Evolutionary conservation across 2,113 vertebrate species (phyloP).

Genomic region (Mus musculus): GRCm39 chr2:151987001-151987500

Average conservation of each 20-base stretch:
- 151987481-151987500: too few relatives aligned
- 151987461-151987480: background rate
- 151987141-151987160: background rate
- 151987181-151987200: background rate
- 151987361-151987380: background rate
- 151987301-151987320: background rate
- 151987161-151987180: slow-evolving; percentile 1
- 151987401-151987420: background rate
- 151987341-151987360: background rate
- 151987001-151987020: background rate
- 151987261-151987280: background rate
- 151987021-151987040: background rate
- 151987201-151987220: background rate
- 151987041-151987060: background rate
- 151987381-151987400: background rate
- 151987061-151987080: background rate
- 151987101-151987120: background rate
- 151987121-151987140: background rate
- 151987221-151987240: background rate
- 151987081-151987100: background rate
- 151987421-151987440: background rate
- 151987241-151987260: background rate
- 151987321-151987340: background rate
- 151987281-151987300: background rate
- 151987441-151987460: fast-evolving